A percentile compares a stretch with the other conserved stretches of the same genome.
phyloP scores from a whole-genome alignment of 2,888 invertebrate species.

The Cheilosia impressa region DNA sequence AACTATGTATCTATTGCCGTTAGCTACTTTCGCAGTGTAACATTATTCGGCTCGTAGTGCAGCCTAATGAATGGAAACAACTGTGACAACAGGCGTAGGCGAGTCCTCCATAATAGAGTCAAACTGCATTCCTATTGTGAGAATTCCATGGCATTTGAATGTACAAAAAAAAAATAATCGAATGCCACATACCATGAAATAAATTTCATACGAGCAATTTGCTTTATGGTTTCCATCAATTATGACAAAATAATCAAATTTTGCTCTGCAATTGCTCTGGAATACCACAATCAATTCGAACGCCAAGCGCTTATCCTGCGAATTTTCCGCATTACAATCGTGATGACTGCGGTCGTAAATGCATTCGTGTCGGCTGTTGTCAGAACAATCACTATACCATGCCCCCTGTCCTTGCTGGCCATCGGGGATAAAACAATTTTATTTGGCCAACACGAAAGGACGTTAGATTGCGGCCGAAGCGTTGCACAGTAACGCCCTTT shows the following conservation, averaged over 20 bases:
- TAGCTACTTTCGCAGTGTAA: too few species aligned
- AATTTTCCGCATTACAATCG: constrained; percentile 61
- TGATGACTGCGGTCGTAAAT: constrained; percentile 66
- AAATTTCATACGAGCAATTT: constrained; percentile 54
- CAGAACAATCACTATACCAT: neutral
- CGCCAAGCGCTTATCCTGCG: constrained; percentile 41
- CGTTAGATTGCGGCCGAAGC: constrained; percentile 1
- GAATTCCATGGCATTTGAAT: neutral
- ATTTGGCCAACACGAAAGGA: constrained; percentile 2
- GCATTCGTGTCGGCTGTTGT: constrained; percentile 15
- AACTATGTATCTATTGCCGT: too few species aligned
- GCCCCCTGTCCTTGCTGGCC: neutral
- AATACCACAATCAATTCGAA: constrained; percentile 58
- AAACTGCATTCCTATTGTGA: neutral
- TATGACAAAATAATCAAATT: constrained; percentile 69
- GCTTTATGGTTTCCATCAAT: constrained; percentile 65
- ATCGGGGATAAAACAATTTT: constrained; percentile 9
- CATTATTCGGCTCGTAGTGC: too few species aligned
- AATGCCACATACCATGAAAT: constrained; percentile 29
- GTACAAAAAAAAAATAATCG: neutral
- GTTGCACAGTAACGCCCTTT: neutral
- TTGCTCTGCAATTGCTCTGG: constrained; percentile 37
- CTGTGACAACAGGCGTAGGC: too few species aligned
- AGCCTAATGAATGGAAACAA: too few species aligned
- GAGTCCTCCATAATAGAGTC: too few species aligned